Percentiles rank a stretch among this genome's conserved stretches.
Conservation (phyloP, 1,140 invertebrate genomes). For the Drosophila asahinai region DNA sequence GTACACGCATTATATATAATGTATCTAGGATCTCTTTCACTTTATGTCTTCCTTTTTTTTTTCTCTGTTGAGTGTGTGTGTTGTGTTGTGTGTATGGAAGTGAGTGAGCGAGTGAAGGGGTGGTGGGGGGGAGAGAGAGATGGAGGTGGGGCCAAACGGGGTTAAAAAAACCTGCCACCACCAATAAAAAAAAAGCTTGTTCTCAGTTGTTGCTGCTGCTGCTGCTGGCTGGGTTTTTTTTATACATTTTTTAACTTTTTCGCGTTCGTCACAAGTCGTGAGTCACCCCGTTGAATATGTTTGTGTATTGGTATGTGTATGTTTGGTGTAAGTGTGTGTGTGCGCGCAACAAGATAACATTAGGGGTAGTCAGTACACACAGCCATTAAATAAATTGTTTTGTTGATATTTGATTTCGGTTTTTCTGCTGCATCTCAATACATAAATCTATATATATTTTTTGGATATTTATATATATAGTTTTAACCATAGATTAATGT, state of each 20-base stretch:
- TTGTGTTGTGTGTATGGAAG: constrained; percentile 9
- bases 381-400: constrained; percentile 57
- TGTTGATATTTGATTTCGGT: constrained; percentile 47
- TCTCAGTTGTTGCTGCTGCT: constrained; percentile 18
- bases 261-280: constrained; percentile 25
- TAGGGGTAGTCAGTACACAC: constrained; percentile 78
- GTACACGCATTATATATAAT: constrained; percentile 85
- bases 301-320: constrained; percentile 19
- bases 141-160: constrained; percentile 42
- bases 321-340: constrained; percentile 16
- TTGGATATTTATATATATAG: constrained; percentile 41
- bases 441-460: constrained; percentile 42
- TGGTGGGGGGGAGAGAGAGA: constrained; percentile 1
- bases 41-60: constrained; percentile 22
- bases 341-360: constrained; percentile 42
- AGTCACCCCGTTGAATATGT: constrained; percentile 34
- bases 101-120: constrained; percentile 9
- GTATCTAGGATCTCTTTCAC: constrained; percentile 76
- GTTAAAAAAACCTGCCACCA: constrained; percentile 51
- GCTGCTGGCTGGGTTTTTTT: constrained; percentile 2
- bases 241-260: constrained; percentile 15
- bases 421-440: constrained; percentile 33
- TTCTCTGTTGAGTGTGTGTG: constrained; percentile 14
- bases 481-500: constrained; percentile 42
- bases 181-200: constrained; percentile 48